These are phyloP conservation scores for Bettongia penicillata DNA, from an alignment of 2,113 vertebrate genomes.

Conservation along the genomic window DNA sequence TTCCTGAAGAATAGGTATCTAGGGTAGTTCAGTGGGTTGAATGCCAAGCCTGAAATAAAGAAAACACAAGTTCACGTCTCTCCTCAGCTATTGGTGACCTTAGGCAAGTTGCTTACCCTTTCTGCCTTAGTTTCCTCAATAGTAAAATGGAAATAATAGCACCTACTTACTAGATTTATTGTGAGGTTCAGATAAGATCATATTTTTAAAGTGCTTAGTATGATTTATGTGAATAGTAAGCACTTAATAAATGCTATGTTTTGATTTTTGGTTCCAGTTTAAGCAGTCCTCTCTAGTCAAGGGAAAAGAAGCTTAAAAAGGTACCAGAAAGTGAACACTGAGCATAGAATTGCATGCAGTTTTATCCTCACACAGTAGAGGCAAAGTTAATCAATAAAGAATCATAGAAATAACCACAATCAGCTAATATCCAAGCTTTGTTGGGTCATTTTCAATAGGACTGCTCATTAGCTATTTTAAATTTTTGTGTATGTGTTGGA, in stretches of 20 bases:
- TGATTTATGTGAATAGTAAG: not conserved
- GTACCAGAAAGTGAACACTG: too few relatives aligned
- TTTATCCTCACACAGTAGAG: too few relatives aligned
- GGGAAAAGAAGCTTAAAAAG: too few relatives aligned
- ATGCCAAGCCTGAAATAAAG: too few relatives aligned
- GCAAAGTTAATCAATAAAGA: not conserved
- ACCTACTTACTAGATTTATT: not conserved
- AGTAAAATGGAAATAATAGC: not conserved
- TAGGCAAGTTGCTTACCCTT: too few relatives aligned
- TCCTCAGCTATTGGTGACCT: too few relatives aligned
- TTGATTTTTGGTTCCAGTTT: not conserved
- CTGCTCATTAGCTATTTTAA: not conserved
- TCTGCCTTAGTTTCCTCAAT: not conserved
- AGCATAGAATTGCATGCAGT: too few relatives aligned
- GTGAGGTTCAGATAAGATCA: not conserved
- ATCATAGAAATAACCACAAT: not conserved
- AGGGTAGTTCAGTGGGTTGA: too few relatives aligned
- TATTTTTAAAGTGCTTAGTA: not conserved
- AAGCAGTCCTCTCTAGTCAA: not conserved
- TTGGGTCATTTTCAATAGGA: not conserved
- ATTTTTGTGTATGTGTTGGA: not conserved
- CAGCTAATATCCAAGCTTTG: not conserved
- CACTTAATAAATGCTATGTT: not conserved
- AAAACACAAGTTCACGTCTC: too few relatives aligned
- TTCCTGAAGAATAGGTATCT: too few relatives aligned